Evolutionary conservation across 2,888 invertebrate species (phyloP), one percentile per base, ranked within the genome.

Genomic region (Tachystola acroxantha): DNA sequence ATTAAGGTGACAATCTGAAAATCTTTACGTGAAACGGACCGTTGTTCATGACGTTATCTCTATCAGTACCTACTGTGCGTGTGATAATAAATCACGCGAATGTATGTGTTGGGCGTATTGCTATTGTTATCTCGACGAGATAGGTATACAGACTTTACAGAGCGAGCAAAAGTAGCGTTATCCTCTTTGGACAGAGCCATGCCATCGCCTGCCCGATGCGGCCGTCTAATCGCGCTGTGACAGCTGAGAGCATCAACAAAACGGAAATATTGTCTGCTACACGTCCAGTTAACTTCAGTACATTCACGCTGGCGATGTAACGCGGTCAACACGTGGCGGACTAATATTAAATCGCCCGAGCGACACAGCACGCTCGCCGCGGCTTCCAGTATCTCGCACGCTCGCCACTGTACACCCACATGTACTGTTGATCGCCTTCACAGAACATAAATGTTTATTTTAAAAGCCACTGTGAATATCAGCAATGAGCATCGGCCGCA

Each of bases 191-290:
- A 59, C 68, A 68, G 61, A 57, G 47, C 48, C 59, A 50, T 49
- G 58, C 41, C 53, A 48, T 56, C 65, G 56, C 60, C 66, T 62
- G 64, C 59, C 53, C 67, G 62, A 48, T 38, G 46, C 59, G 56
- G 57, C 48, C 65, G 37, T 28, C 26, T 36, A 29, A 41, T 39
- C 34, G 56, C 53, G 55, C 55, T 53, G 63, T 75, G 79, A 74
- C 76, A 80, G 66, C 74, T 75, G 67, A 73, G 72, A 79, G 65
- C 61, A 69, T 75, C 78, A 81, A 78, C 79, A 78, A 69, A 63
- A 64, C 67, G 53, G 58, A 55, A 64, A 53, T 59, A 62, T 54
- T 57, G 59, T 64, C 61, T 61, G 56, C 55, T 58, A 48, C 51
- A 57, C 58, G 43, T 49, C 52, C 56, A 50, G 49, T 51, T 57